A percentile compares a stretch with the other conserved stretches of the same genome.
These are phyloP conservation scores for Darevskia mixta DNA, from an alignment of 2,797 vertebrate species.

Conservation along the genomic window DNA sequence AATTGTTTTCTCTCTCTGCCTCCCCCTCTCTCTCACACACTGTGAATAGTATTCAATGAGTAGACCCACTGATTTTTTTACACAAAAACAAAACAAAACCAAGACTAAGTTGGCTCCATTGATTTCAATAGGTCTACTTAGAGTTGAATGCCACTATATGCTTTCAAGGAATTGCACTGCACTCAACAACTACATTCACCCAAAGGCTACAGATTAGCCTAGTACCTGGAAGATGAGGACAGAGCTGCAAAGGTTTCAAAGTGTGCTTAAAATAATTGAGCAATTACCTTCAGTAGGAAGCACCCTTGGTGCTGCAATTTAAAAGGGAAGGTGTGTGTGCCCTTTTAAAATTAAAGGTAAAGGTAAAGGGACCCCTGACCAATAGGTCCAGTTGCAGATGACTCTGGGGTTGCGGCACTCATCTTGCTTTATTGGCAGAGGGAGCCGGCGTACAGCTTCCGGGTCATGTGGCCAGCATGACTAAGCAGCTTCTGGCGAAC, in stretches of 20 bases:
- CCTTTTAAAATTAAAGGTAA: slow-evolving; percentile 4
- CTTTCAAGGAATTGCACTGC: neutral
- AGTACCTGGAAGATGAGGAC: neutral
- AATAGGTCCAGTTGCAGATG: too few relatives aligned
- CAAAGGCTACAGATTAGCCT: neutral
- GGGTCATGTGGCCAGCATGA: too few relatives aligned
- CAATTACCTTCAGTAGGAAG: slow-evolving; percentile 13
- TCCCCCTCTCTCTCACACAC: neutral
- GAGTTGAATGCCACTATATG: rapidly evolving
- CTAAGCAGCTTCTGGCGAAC: too few relatives aligned
- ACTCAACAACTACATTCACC: neutral
- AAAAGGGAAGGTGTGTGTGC: neutral
- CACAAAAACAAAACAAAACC: too few relatives aligned
- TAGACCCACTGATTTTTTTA: too few relatives aligned
- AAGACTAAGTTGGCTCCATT: too few relatives aligned
- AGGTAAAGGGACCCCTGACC: too few relatives aligned
- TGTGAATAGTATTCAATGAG: too few relatives aligned
- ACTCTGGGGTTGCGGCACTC: too few relatives aligned
- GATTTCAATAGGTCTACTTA: too few relatives aligned
- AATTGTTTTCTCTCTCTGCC: neutral
- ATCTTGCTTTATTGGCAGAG: too few relatives aligned
- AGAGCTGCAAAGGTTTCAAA: neutral
- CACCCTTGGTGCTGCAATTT: neutral
- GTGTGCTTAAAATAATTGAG: slow-evolving; percentile 8
- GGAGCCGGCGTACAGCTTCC: too few relatives aligned